These are phyloP conservation scores for Pangasius sanitwongsei DNA, from an alignment of 2,797 vertebrate species.

Conservation along the genomic window DNA sequence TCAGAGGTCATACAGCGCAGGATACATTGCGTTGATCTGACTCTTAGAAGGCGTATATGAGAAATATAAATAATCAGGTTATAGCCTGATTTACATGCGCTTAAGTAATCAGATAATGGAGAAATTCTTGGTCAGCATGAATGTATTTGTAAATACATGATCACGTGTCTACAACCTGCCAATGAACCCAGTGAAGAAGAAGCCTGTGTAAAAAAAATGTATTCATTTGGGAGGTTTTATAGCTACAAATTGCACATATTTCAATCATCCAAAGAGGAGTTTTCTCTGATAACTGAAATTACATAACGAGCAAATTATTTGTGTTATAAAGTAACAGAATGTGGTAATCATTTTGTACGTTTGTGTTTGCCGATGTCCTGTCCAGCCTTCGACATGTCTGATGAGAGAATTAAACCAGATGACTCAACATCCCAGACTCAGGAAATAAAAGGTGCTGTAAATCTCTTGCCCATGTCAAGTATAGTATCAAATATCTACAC, in stretches of 20 bases:
- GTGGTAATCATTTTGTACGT: background rate
- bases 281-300: too few relatives aligned
- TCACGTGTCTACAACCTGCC: background rate
- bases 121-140: background rate
- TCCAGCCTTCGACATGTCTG: constrained; percentile 76
- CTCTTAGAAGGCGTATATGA: too few relatives aligned
- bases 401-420: constrained; percentile 63
- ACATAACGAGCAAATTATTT: background rate
- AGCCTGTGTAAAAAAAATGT: background rate
- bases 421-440: constrained; percentile 37
- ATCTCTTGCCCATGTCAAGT: background rate
- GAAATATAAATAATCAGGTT: background rate
- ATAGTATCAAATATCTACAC: background rate
- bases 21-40: background rate
- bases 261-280: too few relatives aligned
- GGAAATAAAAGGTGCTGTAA: constrained; percentile 57
- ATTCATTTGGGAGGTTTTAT: background rate
- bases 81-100: background rate
- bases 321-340: background rate
- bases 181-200: background rate
- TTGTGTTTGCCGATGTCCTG: constrained; percentile 12
- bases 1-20: constrained; percentile 48
- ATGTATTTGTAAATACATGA: background rate
- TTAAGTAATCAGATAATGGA: background rate
- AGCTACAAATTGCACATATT: background rate